Evolutionary conservation across 2,888 invertebrate species (phyloP), one percentile per base, ranked within the genome.

Genomic region (Leptinotarsa rubiginosa): DNA sequence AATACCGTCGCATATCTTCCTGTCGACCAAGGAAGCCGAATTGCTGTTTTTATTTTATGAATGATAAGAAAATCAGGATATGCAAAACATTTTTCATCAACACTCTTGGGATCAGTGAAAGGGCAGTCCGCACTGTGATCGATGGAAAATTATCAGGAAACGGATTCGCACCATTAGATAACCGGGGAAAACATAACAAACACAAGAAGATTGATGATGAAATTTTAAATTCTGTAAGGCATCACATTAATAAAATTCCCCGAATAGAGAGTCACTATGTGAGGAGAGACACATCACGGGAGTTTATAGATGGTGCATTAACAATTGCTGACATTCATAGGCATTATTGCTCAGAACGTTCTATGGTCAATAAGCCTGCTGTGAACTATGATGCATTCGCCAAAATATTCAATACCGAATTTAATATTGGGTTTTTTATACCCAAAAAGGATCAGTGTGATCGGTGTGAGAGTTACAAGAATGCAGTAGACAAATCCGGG

Each of bases 181-280:
- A 74, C 62, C 76, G 83, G 77, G 84, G 83, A 64, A 83, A 81
- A 71, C 83, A 83, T 75, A 77, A 75, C 79, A 81, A 73, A 18
- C 73, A 65, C 7, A 78, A 73, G 59, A 82, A 74, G 75, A 77
- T 80, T 69, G 75, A 77, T 75, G 77, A 78, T 69, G 81, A 83
- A 76, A 74, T 83, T 69, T 70, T 79, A 72, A 74, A 80, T 65
- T 77, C 78, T 65, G 78, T 83, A 25, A 75, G 80, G 65, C 74
- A 81, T 59, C 84, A 83, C 75, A 86, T 83, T 56, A 81, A 84
- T 73, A 81, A 78, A 25, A 80, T 82, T 65, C 80, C 82, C 65
- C 77, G 78, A 72, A 74, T 83, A 75, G 83, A 83, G 68, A 82
- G 82, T 69, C 83, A 84, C 73, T 85, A 84, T 73, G 70, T 82